A percentile compares a stretch with the other conserved stretches of the same genome.
These are phyloP conservation scores for Tiliqua scincoides DNA, from an alignment of 2,113 vertebrate species.

Conservation along the genomic window DNA sequence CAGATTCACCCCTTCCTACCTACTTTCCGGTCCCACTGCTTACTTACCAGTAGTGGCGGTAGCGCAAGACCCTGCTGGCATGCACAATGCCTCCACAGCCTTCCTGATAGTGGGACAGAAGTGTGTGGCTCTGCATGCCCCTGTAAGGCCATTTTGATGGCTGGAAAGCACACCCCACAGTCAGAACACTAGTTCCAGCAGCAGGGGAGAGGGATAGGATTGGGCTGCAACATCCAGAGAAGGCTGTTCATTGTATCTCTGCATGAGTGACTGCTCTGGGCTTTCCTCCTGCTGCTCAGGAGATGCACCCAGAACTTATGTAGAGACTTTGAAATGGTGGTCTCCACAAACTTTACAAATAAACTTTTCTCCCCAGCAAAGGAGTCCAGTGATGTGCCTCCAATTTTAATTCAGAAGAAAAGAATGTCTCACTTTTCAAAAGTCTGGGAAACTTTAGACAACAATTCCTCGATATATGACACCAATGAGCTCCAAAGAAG, in stretches of 20 bases:
- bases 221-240: not conserved
- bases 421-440: not conserved
- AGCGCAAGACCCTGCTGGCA: too few species aligned
- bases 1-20: too few species aligned
- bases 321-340: not conserved
- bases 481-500: not conserved
- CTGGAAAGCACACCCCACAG: too few species aligned
- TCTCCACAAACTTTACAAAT: not conserved
- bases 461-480: not conserved
- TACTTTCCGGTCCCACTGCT: too few species aligned
- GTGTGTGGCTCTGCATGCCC: too few species aligned
- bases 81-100: too few species aligned
- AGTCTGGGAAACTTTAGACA: not conserved
- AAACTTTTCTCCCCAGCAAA: not conserved
- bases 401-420: not conserved
- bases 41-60: too few species aligned
- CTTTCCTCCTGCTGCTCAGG: not conserved
- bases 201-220: too few species aligned
- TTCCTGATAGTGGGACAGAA: too few species aligned
- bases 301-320: not conserved
- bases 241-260: not conserved
- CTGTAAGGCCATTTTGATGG: too few species aligned
- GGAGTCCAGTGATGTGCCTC: not conserved
- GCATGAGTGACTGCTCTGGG: not conserved
- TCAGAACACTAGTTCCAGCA: too few species aligned